Conservation (phyloP, 2,888 invertebrate genomes). For the Gastracanthus pulcherrimus region DNA sequence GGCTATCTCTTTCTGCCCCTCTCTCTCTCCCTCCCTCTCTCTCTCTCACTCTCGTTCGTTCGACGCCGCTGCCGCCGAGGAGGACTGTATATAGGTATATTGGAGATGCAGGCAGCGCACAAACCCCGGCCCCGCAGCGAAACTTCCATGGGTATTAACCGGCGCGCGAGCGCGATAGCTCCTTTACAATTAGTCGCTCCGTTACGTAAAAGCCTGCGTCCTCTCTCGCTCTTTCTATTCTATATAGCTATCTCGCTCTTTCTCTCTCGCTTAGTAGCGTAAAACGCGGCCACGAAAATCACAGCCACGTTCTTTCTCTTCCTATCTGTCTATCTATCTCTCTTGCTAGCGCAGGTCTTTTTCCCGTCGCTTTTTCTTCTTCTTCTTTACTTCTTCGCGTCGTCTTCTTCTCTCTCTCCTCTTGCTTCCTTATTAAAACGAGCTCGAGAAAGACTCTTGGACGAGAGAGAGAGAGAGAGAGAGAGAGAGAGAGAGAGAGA, state of each 20-base stretch:
- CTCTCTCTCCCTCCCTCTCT: conserved; percentile 15
- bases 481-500: too few species aligned
- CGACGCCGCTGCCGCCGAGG: neutral
- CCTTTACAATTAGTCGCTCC: conserved; percentile 76
- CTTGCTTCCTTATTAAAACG: conserved; percentile 44
- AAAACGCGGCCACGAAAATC: conserved; percentile 53
- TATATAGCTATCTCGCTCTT: conserved; percentile 45
- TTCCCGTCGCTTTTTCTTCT: conserved; percentile 3
- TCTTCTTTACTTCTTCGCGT: conserved; percentile 38
- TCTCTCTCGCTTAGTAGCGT: conserved; percentile 42
- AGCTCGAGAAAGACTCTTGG: conserved; percentile 37
- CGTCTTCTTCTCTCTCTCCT: conserved; percentile 27
- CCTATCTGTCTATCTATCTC: too few species aligned
- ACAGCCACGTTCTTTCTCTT: conserved; percentile 33
- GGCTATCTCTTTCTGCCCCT: conserved; percentile 20
- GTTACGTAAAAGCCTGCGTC: conserved; percentile 74
- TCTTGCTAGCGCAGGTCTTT: conserved; percentile 2
- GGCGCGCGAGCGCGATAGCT: conserved; percentile 75
- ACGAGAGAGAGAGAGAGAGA: too few species aligned
- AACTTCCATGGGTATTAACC: conserved; percentile 74
- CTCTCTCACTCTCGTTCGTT: conserved; percentile 9
- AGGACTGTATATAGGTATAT: too few species aligned
- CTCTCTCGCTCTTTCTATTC: conserved; percentile 38
- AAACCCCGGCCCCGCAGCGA: conserved; percentile 61
- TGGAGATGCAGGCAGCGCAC: conserved; percentile 9